These are phyloP conservation scores for Lasiurus cinereus DNA, from an alignment of 2,113 vertebrate genomes.

Conservation along the genomic window DNA sequence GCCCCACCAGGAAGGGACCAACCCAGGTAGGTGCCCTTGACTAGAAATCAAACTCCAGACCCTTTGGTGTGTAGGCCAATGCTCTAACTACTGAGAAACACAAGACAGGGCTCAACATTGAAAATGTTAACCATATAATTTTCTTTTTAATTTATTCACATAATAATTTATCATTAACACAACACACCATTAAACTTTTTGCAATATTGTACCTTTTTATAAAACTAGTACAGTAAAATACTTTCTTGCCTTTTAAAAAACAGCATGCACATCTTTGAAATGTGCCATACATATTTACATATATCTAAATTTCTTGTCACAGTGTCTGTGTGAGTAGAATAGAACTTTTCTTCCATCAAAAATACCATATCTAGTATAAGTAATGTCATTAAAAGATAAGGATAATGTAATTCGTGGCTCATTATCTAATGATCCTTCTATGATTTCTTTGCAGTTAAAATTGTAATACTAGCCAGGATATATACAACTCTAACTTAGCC, in stretches of 20 bases:
- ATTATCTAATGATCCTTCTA: not conserved
- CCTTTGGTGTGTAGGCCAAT: too few species aligned
- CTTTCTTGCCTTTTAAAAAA: conserved; percentile 27
- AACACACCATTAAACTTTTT: conserved; percentile 45
- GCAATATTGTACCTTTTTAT: conserved; percentile 63
- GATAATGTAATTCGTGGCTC: not conserved
- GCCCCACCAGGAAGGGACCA: too few species aligned
- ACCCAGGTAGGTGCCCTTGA: too few species aligned
- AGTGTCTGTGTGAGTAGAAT: conserved; percentile 8
- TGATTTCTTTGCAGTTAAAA: conserved; percentile 45
- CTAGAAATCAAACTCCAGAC: too few species aligned
- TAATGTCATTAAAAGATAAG: conserved; percentile 23
- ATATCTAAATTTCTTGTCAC: conserved; percentile 21
- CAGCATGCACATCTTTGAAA: conserved; percentile 36
- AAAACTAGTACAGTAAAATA: conserved; percentile 47
- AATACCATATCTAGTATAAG: conserved; percentile 7
- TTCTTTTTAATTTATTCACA: conserved; percentile 23
- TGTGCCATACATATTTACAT: conserved; percentile 7
- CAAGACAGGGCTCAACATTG: too few species aligned
- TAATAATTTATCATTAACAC: conserved; percentile 56
- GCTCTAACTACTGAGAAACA: too few species aligned
- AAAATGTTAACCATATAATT: not conserved
- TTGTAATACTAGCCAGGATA: not conserved
- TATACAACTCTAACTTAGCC: not conserved
- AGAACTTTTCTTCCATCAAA: conserved; percentile 39